A percentile compares a stretch with the other conserved stretches of the same genome.
phyloP scores from a whole-genome alignment of 1,140 invertebrate species.

The Drosophila murphyi region DNA sequence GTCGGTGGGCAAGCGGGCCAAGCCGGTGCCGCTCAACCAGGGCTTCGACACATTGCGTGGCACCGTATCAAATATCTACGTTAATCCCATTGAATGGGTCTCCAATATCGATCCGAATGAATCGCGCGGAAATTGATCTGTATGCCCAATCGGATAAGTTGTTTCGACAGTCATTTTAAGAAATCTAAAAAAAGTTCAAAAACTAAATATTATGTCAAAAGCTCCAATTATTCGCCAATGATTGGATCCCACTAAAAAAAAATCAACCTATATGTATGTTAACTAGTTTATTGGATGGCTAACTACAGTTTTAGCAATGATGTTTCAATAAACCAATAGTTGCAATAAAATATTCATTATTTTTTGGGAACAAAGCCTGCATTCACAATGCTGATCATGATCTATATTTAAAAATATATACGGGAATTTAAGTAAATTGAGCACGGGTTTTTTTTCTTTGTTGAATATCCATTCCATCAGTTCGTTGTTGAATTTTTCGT shows the following conservation, averaged over 20 bases:
- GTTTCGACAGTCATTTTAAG: slow-evolving; percentile 27
- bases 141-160: neutral
- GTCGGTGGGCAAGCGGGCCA: slow-evolving; percentile 51
- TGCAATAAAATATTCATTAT: neutral
- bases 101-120: slow-evolving; percentile 60
- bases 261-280: slow-evolving; percentile 1
- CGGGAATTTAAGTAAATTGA: neutral
- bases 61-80: slow-evolving; percentile 66
- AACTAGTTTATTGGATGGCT: slow-evolving; percentile 24
- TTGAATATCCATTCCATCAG: neutral
- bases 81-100: slow-evolving; percentile 68
- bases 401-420: neutral
- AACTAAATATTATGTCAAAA: slow-evolving; percentile 9
- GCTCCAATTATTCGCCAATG: slow-evolving; percentile 3
- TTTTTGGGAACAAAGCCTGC: neutral
- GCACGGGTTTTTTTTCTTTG: neutral
- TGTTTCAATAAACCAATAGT: slow-evolving; percentile 38
- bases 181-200: slow-evolving; percentile 28
- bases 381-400: too few relatives aligned
- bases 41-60: slow-evolving; percentile 65
- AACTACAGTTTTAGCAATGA: slow-evolving; percentile 24
- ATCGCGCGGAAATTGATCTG: slow-evolving; percentile 50
- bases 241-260: slow-evolving; percentile 2
- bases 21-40: slow-evolving; percentile 74
- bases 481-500: neutral